Evolutionary conservation across 2,113 vertebrate species (phyloP).

Genomic region (Epinephelus fuscoguttatus): DNA sequence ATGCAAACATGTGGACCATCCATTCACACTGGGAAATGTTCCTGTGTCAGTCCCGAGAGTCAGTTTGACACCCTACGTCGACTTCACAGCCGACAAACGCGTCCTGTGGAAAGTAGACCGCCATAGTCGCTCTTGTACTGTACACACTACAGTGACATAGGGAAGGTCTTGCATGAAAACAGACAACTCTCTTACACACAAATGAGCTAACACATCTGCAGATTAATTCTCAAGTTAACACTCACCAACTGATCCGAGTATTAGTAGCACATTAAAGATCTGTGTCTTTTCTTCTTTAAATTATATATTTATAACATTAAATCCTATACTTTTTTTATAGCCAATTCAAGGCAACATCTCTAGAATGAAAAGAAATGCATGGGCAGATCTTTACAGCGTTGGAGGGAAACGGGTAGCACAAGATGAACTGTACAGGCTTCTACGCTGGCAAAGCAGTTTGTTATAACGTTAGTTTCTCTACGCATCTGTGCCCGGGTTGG

Average conservation of each 20-base stretch:
- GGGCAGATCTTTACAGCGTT: slow-evolving; percentile 74
- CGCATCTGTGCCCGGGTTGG: slow-evolving; percentile 65
- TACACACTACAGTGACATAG: slow-evolving; percentile 65
- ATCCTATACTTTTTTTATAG: slow-evolving; percentile 61
- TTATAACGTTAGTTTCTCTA: slow-evolving; percentile 62
- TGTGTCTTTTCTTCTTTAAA: slow-evolving; percentile 69
- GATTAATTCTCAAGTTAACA: slow-evolving; percentile 73
- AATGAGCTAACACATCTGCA: slow-evolving; percentile 71
- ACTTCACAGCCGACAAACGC: slow-evolving; percentile 48
- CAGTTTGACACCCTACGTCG: not conserved
- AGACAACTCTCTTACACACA: slow-evolving; percentile 63
- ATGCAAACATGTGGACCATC: slow-evolving; percentile 75
- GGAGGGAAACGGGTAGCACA: slow-evolving; percentile 71
- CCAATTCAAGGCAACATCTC: slow-evolving; percentile 83
- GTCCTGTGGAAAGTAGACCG: slow-evolving; percentile 31
- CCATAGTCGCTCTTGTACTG: slow-evolving; percentile 40
- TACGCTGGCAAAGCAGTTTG: slow-evolving; percentile 77
- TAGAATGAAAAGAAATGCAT: slow-evolving; percentile 79
- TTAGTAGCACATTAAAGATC: slow-evolving; percentile 79
- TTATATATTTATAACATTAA: slow-evolving; percentile 76
- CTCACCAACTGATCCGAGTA: slow-evolving; percentile 70
- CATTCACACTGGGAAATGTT: slow-evolving; percentile 60
- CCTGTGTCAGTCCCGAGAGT: slow-evolving; percentile 12
- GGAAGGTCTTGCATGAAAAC: slow-evolving; percentile 58
- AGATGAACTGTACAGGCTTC: slow-evolving; percentile 83